phyloP scores from a whole-genome alignment of 2,888 invertebrate genomes.

The Xanthorhoe designata region DNA sequence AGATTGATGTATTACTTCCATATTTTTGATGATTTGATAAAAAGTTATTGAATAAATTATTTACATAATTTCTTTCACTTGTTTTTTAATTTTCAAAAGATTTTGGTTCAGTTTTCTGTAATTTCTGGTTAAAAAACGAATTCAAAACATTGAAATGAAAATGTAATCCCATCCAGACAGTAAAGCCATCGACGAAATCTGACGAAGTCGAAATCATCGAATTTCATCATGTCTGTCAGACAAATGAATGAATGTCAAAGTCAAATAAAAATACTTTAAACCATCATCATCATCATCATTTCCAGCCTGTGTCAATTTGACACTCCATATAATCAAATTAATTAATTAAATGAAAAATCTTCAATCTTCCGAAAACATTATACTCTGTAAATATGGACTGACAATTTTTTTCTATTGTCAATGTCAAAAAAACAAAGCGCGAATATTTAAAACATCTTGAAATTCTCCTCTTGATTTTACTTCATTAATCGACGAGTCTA shows the following conservation, averaged over 20 bases:
- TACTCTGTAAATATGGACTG: not conserved
- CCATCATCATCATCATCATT: no score
- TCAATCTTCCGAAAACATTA: no score
- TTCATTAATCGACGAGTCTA: no score
- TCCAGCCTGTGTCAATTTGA: no score
- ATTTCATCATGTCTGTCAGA: not conserved
- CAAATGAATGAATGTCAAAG: not conserved
- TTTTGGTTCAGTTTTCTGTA: slow-evolving; percentile 6
- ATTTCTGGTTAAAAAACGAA: slow-evolving; percentile 14
- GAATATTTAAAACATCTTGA: slow-evolving; percentile 27
- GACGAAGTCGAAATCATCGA: slow-evolving; percentile 1
- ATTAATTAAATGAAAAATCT: no score
- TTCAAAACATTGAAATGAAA: slow-evolving; percentile 31
- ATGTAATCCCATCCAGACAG: slow-evolving; percentile 1
- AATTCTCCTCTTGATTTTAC: no score
- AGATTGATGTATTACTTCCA: slow-evolving; percentile 71
- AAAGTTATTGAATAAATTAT: slow-evolving; percentile 5
- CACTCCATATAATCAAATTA: no score
- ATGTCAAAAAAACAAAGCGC: slow-evolving; percentile 20
- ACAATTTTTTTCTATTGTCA: slow-evolving; percentile 2
- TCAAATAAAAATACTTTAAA: not conserved
- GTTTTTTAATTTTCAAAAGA: slow-evolving; percentile 9
- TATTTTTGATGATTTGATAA: slow-evolving; percentile 49
- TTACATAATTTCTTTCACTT: slow-evolving; percentile 33
- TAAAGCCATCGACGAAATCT: slow-evolving; percentile 1